These are phyloP conservation scores for Thereuonema tuberculata DNA, from an alignment of 1,140 invertebrate species.

Conservation along the genomic window DNA sequence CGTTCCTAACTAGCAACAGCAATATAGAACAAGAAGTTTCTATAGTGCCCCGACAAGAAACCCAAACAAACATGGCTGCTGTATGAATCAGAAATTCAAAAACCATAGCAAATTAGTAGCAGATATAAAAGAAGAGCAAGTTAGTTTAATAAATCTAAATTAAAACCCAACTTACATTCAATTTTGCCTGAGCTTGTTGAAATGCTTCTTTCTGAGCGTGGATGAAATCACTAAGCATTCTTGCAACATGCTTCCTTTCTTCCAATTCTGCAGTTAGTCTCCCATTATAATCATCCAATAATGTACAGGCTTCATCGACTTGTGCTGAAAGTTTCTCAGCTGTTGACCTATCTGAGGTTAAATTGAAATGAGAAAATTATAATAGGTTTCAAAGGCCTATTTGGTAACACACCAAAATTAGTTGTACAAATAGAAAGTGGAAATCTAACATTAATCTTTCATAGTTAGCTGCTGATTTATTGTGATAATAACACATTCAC, in stretches of 20 bases:
- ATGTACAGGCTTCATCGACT: constrained; percentile 70
- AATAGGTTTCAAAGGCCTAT: constrained; percentile 28
- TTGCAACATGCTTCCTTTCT: constrained; percentile 60
- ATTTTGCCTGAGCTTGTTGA: constrained; percentile 62
- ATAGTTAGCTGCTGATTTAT: no score
- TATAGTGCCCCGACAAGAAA: no score
- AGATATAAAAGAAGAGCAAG: no score
- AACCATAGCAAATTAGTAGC: no score
- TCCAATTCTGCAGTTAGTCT: constrained; percentile 74
- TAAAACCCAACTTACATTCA: no score
- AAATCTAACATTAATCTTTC: not conserved
- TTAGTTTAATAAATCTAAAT: no score
- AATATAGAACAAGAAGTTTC: no score
- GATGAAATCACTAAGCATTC: constrained; percentile 76
- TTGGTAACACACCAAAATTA: constrained; percentile 2
- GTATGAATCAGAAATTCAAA: no score
- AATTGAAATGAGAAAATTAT: no score
- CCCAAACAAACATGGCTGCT: no score
- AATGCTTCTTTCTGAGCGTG: constrained; percentile 68
- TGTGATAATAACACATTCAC: no score
- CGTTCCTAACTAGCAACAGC: no score
- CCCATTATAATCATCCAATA: constrained; percentile 78
- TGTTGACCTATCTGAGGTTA: constrained; percentile 54
- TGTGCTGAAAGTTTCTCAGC: constrained; percentile 53
- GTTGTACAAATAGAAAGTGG: not conserved